Conservation (phyloP, 2,888 invertebrate species). For the Euzophera pinguis region DNA sequence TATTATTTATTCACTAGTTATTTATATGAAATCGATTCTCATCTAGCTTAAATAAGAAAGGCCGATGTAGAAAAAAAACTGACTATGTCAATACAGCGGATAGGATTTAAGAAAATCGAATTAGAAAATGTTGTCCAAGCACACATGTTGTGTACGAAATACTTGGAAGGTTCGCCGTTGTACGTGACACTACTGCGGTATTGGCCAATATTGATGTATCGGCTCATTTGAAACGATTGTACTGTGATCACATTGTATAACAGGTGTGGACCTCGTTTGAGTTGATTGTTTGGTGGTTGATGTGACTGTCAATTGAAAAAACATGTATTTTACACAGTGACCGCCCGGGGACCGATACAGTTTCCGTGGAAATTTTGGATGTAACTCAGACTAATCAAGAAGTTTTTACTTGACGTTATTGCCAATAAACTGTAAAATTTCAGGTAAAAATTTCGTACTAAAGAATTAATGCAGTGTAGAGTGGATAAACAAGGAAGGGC, state of each 20-base stretch:
- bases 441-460: too few species aligned
- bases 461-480: too few species aligned
- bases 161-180: slow-evolving; percentile 27
- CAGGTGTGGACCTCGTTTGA: background rate
- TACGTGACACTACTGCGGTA: slow-evolving; percentile 46
- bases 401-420: too few species aligned
- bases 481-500: too few species aligned
- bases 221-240: slow-evolving; percentile 50
- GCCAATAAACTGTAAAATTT: too few species aligned
- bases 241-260: slow-evolving; percentile 25
- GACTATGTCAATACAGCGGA: slow-evolving; percentile 12
- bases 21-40: background rate
- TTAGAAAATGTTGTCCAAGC: slow-evolving; percentile 33
- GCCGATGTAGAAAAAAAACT: background rate
- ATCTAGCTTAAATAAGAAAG: background rate
- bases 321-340: too few species aligned
- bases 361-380: too few species aligned
- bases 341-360: too few species aligned
- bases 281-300: background rate
- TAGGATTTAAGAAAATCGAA: slow-evolving; percentile 21
- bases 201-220: slow-evolving; percentile 45
- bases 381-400: too few species aligned
- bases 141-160: slow-evolving; percentile 34
- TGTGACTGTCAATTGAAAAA: too few species aligned
- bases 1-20: too few species aligned